Conservation (phyloP, 2,888 invertebrate species). For the Aphrophora alni region DNA sequence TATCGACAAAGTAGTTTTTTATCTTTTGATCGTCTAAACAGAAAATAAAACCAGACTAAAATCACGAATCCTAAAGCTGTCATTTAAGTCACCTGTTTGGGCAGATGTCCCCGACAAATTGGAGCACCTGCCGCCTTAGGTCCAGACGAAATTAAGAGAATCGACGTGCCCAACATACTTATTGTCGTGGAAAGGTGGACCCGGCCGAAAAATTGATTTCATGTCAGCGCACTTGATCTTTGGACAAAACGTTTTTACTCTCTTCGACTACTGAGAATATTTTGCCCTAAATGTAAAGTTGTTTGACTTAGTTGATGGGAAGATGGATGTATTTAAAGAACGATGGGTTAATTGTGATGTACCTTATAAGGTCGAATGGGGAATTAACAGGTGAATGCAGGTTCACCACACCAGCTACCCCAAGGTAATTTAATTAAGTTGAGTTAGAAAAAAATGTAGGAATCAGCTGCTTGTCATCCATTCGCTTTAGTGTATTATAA, state of each 20-base stretch:
- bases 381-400: not conserved
- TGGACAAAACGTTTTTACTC: not conserved
- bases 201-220: not conserved
- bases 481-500: too few species aligned
- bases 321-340: not conserved
- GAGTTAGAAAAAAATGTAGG: not conserved
- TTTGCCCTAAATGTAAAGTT: not conserved
- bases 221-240: not conserved
- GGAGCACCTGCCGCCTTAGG: not conserved
- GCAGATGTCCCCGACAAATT: conserved; percentile 9
- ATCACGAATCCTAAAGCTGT: not conserved
- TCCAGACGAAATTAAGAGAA: not conserved
- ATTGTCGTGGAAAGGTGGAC: not conserved
- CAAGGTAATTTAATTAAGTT: not conserved
- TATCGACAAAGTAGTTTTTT: too few species aligned
- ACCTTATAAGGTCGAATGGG: not conserved
- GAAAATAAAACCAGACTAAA: not conserved
- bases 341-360: not conserved
- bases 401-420: too few species aligned
- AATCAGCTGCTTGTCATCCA: not conserved
- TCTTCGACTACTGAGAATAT: too few species aligned
- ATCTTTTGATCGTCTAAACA: not conserved
- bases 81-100: not conserved
- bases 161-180: not conserved
- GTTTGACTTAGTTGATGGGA: not conserved